These are phyloP conservation scores for Cremastinae sp. DNA, from an alignment of 2,888 invertebrate species.

Conservation along the genomic window DNA sequence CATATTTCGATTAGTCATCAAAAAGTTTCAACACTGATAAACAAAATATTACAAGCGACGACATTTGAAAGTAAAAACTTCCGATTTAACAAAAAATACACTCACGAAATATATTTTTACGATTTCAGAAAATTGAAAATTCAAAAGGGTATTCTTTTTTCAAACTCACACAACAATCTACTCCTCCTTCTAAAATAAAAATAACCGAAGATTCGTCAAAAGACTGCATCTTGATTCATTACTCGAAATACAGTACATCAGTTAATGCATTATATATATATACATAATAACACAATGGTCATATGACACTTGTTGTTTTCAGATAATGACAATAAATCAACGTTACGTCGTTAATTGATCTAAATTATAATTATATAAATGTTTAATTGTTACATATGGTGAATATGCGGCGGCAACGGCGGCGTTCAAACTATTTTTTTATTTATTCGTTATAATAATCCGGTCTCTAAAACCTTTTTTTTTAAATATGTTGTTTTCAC, in stretches of 20 bases:
- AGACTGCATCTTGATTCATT: constrained; percentile 60
- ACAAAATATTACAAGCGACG: neutral
- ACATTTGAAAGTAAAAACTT: neutral
- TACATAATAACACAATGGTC: constrained; percentile 73
- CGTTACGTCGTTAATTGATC: constrained; percentile 67
- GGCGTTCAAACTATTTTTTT: constrained; percentile 52
- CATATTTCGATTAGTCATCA: constrained; percentile 39
- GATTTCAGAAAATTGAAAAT: too few species aligned
- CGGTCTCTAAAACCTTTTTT: constrained; percentile 47
- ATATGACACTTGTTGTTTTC: constrained; percentile 64
- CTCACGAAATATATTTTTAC: too few species aligned
- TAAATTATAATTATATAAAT: constrained; percentile 72
- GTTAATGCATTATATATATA: constrained; percentile 72
- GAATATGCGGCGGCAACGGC: constrained; percentile 47
- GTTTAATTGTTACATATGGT: constrained; percentile 59
- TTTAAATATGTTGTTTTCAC: constrained; percentile 18
- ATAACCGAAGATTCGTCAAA: constrained; percentile 23
- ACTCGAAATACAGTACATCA: constrained; percentile 69
- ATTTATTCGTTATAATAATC: constrained; percentile 61
- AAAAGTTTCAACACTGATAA: constrained; percentile 16
- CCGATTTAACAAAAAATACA: too few species aligned
- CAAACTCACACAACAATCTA: too few species aligned
- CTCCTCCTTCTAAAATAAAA: too few species aligned
- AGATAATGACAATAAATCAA: constrained; percentile 69
- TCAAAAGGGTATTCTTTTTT: too few species aligned